Percentiles rank a stretch among this genome's conserved stretches.
Evolutionary conservation across 1,140 invertebrate genomes (phyloP).

Genomic region (Sycophila sp.): DNA sequence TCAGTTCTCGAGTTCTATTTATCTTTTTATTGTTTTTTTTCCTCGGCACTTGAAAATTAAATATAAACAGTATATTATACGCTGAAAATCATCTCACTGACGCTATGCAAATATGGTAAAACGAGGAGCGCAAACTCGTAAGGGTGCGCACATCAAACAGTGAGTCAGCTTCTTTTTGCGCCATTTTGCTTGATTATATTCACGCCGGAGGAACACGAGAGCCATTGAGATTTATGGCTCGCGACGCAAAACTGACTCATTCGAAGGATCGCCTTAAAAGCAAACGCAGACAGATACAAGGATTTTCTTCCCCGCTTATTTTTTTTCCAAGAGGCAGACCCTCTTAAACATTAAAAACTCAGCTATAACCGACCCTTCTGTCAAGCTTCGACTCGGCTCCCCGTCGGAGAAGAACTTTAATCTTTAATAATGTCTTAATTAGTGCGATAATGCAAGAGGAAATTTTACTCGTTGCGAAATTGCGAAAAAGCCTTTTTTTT

Average conservation of each 20-base stretch:
- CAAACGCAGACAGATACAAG: background rate
- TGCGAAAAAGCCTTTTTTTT: background rate
- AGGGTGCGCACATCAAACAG: constrained; percentile 10
- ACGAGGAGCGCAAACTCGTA: background rate
- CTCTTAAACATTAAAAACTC: constrained; percentile 17
- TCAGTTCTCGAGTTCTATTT: too few relatives aligned
- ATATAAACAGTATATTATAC: background rate
- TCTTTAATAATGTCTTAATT: constrained; percentile 22
- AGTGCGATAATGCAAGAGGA: background rate
- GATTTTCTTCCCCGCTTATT: background rate
- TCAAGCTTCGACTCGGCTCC: too few relatives aligned
- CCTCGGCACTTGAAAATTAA: too few relatives aligned
- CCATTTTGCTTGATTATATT: constrained; percentile 38
- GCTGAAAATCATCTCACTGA: background rate
- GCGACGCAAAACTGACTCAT: constrained; percentile 32
- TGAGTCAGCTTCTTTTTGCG: constrained; percentile 37
- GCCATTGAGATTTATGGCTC: constrained; percentile 33
- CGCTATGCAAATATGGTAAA: constrained; percentile 1
- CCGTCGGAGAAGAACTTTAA: background rate
- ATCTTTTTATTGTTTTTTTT: too few relatives aligned
- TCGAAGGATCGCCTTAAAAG: constrained; percentile 30
- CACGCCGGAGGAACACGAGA: constrained; percentile 7
- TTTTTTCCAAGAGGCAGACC: background rate
- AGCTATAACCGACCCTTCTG: background rate
- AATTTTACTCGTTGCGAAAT: background rate